Evolutionary conservation across 2,797 vertebrate genomes (phyloP).

Genomic region (Botia kubotai): DNA sequence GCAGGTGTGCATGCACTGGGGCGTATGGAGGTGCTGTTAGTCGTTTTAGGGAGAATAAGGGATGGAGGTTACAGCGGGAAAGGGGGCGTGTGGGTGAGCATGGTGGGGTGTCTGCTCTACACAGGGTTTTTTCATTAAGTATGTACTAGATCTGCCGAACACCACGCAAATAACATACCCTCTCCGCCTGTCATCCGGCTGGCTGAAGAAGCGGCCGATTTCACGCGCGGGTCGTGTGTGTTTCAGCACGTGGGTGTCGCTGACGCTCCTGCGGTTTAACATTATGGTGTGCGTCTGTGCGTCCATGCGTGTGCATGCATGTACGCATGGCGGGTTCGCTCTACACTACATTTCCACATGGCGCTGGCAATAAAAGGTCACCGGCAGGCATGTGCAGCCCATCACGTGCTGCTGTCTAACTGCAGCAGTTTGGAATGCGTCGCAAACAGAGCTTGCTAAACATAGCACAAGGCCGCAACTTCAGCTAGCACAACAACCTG

Average conservation of each 20-base stretch:
- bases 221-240: slow-evolving; percentile 9
- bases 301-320: slow-evolving; percentile 27
- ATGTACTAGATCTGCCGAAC: background rate
- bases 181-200: slow-evolving; percentile 51
- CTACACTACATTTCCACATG: slow-evolving; percentile 21
- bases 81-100: background rate
- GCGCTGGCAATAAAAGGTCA: slow-evolving; percentile 42
- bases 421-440: slow-evolving; percentile 35
- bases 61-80: background rate
- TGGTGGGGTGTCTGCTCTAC: background rate
- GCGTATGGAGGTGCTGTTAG: background rate
- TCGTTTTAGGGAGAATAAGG: background rate
- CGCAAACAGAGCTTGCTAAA: slow-evolving; percentile 50
- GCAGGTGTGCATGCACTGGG: background rate
- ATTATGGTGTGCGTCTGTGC: slow-evolving; percentile 14
- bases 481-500: slow-evolving; percentile 14
- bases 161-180: slow-evolving; percentile 36
- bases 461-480: slow-evolving; percentile 46
- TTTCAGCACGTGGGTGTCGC: slow-evolving; percentile 30
- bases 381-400: slow-evolving; percentile 21
- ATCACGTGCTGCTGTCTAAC: slow-evolving; percentile 45
- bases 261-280: slow-evolving; percentile 24
- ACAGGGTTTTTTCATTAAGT: background rate
- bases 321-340: slow-evolving; percentile 22
- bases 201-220: slow-evolving; percentile 54